Conservation (phyloP, 2,888 invertebrate species). For the Charanyca ferruginea region DNA sequence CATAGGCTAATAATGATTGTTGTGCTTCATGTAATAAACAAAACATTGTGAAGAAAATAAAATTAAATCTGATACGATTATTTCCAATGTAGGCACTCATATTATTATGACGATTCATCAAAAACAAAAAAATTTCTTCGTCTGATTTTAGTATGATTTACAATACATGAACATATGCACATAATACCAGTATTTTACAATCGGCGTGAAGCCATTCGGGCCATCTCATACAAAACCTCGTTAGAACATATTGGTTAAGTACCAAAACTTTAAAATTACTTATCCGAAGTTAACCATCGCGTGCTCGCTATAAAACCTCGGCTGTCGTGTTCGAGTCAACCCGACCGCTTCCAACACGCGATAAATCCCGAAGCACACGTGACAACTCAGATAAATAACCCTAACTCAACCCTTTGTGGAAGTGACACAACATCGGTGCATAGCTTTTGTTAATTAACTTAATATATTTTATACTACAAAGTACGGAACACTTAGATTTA, state of each 20-base stretch:
- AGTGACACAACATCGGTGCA: constrained; percentile 66
- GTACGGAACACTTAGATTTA: constrained; percentile 51
- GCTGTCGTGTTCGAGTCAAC: constrained; percentile 61
- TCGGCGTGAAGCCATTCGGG: neutral
- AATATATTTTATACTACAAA: constrained; percentile 58
- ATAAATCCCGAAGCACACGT: constrained; percentile 80
- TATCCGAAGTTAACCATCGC: constrained; percentile 39
- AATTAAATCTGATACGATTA: too few relatives aligned
- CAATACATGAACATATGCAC: neutral
- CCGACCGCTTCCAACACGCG: constrained; percentile 64
- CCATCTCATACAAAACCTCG: constrained; percentile 13
- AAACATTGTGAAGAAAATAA: neutral
- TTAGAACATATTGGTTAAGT: constrained; percentile 29
- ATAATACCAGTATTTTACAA: neutral
- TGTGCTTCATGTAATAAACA: neutral
- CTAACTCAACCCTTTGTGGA: constrained; percentile 61
- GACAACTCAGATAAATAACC: constrained; percentile 80
- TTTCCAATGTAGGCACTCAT: too few relatives aligned
- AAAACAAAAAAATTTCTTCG: too few relatives aligned
- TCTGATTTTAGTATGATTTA: too few relatives aligned
- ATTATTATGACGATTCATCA: too few relatives aligned
- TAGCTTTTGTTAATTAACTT: constrained; percentile 65
- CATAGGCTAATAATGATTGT: constrained; percentile 20
- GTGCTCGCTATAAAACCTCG: constrained; percentile 57
- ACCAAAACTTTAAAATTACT: constrained; percentile 55